Base-by-base conservation (phyloP, 2,797 vertebrate species). In the Cynopterus sphinx region DNA sequence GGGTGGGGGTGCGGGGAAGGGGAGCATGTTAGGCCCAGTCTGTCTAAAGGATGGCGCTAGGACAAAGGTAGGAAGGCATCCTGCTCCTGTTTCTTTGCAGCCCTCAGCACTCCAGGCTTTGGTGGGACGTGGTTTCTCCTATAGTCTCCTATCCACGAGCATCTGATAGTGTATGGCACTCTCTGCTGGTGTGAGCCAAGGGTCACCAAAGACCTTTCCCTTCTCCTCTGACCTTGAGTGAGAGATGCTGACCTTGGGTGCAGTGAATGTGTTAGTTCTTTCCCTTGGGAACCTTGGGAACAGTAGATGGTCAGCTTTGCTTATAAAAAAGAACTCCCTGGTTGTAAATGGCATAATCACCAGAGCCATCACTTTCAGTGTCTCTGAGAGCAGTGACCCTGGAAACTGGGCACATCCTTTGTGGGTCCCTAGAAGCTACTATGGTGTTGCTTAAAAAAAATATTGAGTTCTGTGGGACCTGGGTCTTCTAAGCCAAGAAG, bases 161-260 rank as follows among this genome's bases (percentile, higher is more conserved):
- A 4, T 55, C 46, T n/a, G 15, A 28, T 19, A 8, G 24, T 21
- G 21, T 0, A 0, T 36, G 73, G 2, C 26, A 0, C 49, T 83
- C 16, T 91, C 36, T 83, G 41, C 21, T 43, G 53, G 28, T 2
- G 0, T 3, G 21, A n/a, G 31, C 61, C 55, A 9, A 51, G 57
- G 9, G 39, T 61, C 74, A 43, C 57, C 59, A 46, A 68, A 46
- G 16, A 19, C 55, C 61, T 86, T 63, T 94, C n/a, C 68, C 41
- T 61, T 70, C 49, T 28, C 41, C 55, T 59, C 49, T 22, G 49
- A 41, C n/a, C 43, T 46, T 43, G 13, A 49, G 4, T 77, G 36
- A 41, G 36, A 41, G 59, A 73, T 15, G 24, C 10, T 92, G 36
- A 61, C 36, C 49, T 43, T 36, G 61, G 49, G 7, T 43, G 15